Conservation (phyloP, 2,113 vertebrate genomes). For the Benitochromis conjunctus region DNA sequence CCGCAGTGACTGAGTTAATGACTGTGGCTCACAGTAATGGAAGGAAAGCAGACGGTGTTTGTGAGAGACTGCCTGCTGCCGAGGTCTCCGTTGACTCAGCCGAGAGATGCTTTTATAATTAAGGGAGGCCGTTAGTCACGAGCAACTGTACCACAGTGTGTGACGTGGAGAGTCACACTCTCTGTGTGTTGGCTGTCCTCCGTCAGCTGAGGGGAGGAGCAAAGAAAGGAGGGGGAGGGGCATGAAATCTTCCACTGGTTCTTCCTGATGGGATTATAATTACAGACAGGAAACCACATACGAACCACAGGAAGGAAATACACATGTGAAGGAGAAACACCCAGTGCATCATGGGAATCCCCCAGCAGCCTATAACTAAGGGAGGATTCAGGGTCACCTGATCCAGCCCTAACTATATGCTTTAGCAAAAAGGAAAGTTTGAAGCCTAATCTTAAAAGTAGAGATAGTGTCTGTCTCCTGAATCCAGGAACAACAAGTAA, state of each 20-base stretch:
- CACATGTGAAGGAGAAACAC: not conserved
- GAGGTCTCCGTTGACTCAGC: not conserved
- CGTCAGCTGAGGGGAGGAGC: not conserved
- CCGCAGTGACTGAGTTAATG: not conserved
- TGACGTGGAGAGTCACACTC: not conserved
- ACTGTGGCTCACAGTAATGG: not conserved
- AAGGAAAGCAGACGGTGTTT: not conserved
- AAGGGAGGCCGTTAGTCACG: not conserved
- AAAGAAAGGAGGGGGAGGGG: not conserved
- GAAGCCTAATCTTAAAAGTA: rapidly evolving
- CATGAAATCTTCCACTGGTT: not conserved
- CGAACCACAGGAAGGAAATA: not conserved
- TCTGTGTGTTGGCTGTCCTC: not conserved
- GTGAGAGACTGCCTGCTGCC: not conserved
- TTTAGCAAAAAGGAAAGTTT: not conserved
- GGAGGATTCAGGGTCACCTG: not conserved
- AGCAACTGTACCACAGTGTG: not conserved
- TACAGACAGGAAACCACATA: not conserved
- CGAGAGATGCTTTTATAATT: not conserved
- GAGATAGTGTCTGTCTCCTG: not conserved
- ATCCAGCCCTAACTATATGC: not conserved
- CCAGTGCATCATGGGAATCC: not conserved
- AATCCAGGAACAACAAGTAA: not conserved
- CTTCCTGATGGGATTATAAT: not conserved
- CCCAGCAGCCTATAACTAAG: not conserved